These are phyloP conservation scores for Formica exsecta DNA, from an alignment of 1,140 invertebrate species.

Conservation along the genomic window DNA sequence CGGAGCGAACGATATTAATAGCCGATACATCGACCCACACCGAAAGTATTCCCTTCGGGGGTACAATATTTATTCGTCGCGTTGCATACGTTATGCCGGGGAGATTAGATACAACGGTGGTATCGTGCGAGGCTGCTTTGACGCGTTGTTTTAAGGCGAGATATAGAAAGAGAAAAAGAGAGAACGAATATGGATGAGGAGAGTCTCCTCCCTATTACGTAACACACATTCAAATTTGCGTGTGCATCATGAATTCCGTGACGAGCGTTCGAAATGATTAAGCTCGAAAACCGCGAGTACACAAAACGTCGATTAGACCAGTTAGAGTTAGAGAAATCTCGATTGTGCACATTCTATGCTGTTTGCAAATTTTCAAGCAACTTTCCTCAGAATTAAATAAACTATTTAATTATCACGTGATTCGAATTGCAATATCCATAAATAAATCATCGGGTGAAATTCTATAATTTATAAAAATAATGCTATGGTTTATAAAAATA, in stretches of 20 bases:
- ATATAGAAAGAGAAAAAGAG: neutral
- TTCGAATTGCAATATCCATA: no score
- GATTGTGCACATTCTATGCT: neutral
- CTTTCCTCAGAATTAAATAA: neutral
- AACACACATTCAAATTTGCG: constrained; percentile 26
- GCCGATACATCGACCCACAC: constrained; percentile 60
- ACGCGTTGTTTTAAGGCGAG: constrained; percentile 42
- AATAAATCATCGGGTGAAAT: neutral
- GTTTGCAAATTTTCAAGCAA: neutral
- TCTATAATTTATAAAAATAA: no score
- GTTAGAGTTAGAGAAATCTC: neutral
- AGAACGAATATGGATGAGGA: neutral
- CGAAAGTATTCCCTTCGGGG: constrained; percentile 69
- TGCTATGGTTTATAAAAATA: no score
- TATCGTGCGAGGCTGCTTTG: constrained; percentile 54
- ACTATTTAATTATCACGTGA: neutral
- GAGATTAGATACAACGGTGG: constrained; percentile 72
- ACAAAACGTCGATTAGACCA: neutral
- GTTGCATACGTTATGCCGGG: constrained; percentile 18
- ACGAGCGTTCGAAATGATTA: neutral
- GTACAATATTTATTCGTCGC: constrained; percentile 67
- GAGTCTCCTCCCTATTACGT: constrained; percentile 22
- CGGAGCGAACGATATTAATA: constrained; percentile 65
- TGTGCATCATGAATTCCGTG: constrained; percentile 4
- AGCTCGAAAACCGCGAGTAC: neutral